Evolutionary conservation across 1,140 invertebrate species (phyloP).

Genomic region (Fopius arisanus): DNA sequence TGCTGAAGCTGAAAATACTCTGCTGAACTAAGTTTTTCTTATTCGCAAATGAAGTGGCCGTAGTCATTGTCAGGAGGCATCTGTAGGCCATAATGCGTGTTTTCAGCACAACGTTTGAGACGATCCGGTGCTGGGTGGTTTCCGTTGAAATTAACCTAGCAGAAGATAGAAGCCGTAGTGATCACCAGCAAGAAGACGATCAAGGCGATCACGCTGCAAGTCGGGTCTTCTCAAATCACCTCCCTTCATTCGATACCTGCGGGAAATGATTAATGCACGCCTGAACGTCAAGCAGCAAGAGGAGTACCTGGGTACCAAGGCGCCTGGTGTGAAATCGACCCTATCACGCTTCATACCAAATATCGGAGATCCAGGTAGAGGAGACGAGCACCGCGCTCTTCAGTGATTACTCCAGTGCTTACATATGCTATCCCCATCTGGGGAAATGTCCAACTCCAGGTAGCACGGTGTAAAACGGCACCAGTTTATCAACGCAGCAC

Average conservation of each 20-base stretch:
- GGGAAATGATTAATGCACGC: slow-evolving; percentile 26
- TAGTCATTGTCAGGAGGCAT: slow-evolving; percentile 9
- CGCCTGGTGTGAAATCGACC: slow-evolving; percentile 9
- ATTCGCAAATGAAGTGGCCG: slow-evolving; percentile 12
- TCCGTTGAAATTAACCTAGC: slow-evolving; percentile 3
- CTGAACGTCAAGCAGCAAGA: slow-evolving; percentile 24
- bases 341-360: slow-evolving; percentile 17
- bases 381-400: slow-evolving; percentile 12
- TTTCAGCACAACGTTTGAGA: not conserved
- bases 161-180: slow-evolving; percentile 20
- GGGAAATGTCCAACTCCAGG: slow-evolving; percentile 4
- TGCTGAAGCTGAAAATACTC: not conserved
- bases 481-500: slow-evolving; percentile 15
- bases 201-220: slow-evolving; percentile 2
- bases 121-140: slow-evolving; percentile 7
- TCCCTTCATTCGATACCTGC: slow-evolving; percentile 27
- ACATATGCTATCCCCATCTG: slow-evolving; percentile 24
- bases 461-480: slow-evolving; percentile 11
- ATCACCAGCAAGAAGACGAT: slow-evolving; percentile 16
- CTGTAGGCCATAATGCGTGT: not conserved
- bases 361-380: slow-evolving; percentile 17
- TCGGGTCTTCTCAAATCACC: slow-evolving; percentile 13
- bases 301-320: slow-evolving; percentile 12
- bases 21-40: not conserved
- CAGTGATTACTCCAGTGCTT: slow-evolving; percentile 22